phyloP scores from a whole-genome alignment of 23 tunicate genomes.

The Oikopleura vanhoeffeni region DNA sequence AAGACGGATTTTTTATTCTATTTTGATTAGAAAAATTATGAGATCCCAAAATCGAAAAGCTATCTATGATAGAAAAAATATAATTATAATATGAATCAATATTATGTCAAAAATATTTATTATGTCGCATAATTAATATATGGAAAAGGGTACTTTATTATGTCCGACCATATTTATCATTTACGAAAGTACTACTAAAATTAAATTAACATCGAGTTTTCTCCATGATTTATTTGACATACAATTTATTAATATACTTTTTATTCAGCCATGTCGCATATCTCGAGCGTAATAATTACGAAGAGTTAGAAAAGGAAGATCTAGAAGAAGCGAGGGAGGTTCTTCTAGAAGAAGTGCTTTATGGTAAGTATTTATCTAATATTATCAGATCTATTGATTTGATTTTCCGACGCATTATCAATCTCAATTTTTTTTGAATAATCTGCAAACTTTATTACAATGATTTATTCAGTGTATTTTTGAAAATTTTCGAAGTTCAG shows the following conservation, averaged over 20 bases:
- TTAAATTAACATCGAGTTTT: not conserved
- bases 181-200: constrained; percentile 24
- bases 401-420: not conserved
- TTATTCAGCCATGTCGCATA: constrained; percentile 14
- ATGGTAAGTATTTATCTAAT: not conserved
- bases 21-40: no score
- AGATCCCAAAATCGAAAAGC: no score
- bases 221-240: no score
- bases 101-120: no score
- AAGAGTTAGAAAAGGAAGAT: constrained; percentile 30
- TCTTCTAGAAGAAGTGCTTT: not conserved
- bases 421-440: not conserved
- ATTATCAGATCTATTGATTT: no score
- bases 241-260: no score
- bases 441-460: not conserved
- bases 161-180: constrained; percentile 43
- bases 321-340: constrained; percentile 21
- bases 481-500: no score
- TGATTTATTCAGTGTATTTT: no score
- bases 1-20: no score
- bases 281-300: constrained; percentile 37
- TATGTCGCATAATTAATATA: no score
- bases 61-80: no score
- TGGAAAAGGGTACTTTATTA: constrained; percentile 24
- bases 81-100: no score